phyloP scores from a whole-genome alignment of 1,140 invertebrate genomes.

The Zaprionus tsacasi region DNA sequence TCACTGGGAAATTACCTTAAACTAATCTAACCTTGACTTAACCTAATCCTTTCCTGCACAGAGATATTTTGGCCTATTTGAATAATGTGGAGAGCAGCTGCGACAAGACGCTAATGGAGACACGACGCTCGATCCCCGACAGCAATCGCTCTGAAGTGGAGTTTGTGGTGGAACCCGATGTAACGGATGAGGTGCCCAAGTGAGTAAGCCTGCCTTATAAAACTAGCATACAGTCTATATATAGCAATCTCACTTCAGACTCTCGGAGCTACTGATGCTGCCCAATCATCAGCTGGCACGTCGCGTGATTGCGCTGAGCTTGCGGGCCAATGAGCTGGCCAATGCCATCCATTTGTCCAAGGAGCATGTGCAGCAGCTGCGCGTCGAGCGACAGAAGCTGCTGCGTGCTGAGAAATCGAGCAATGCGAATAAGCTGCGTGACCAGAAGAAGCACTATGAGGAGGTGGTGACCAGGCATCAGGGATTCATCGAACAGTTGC shows the following conservation, averaged over 20 bases:
- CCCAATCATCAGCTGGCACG: conserved; percentile 83
- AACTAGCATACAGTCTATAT: no score
- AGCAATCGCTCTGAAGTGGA: conserved; percentile 78
- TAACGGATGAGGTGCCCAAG: conserved; percentile 83
- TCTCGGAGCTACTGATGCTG: conserved; percentile 80
- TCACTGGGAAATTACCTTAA: no score
- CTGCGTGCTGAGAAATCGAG: conserved; percentile 74
- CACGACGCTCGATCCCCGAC: conserved; percentile 75
- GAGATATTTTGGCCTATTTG: conserved; percentile 80
- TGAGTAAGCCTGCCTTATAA: no score
- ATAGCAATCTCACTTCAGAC: conserved; percentile 44
- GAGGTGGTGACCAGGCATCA: conserved; percentile 87
- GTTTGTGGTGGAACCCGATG: conserved; percentile 79
- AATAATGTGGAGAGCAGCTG: conserved; percentile 83
- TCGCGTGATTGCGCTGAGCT: conserved; percentile 71
- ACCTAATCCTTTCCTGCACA: background rate
- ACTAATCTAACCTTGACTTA: background rate
- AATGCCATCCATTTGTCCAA: conserved; percentile 83
- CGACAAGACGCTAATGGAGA: conserved; percentile 80
- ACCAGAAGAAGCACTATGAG: conserved; percentile 88
- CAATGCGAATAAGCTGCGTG: conserved; percentile 83
- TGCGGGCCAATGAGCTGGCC: conserved; percentile 82
- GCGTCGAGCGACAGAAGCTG: conserved; percentile 75
- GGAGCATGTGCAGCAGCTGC: conserved; percentile 76
- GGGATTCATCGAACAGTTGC: conserved; percentile 89